Evolutionary conservation across 2,888 invertebrate species (phyloP), one percentile per base, ranked within the genome.

Genomic region (Gordius sp.): DNA sequence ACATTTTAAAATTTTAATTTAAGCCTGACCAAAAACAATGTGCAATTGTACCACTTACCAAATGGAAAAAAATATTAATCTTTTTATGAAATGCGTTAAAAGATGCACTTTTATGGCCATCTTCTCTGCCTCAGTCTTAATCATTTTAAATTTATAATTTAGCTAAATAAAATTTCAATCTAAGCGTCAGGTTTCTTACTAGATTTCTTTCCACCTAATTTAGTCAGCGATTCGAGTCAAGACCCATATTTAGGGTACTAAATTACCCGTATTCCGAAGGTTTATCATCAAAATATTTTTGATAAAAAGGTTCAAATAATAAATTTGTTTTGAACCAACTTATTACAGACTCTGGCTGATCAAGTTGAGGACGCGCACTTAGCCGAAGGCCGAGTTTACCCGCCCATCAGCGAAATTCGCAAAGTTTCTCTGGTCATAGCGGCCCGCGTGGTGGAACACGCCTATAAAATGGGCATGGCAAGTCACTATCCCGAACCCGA

Each of bases 401-500:
- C 93, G 23, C 85, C 87, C 0, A 74, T 93, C 16, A 72, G 75
- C 41, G 74, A 76, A 60, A 86, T 93, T 62, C 77, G 81, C 63
- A 75, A 80, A 60, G 82, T 85, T 66, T 91, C 91, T 1, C 71
- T 85, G 57, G 76, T 77, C 66, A 87, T 97, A 64, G 91, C 87
- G 24, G 75, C 76, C 41, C 76, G 76, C 65, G 71, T 89, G 58
- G 78, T 82, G 56, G 78, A 83, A 58, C 80, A 80, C 67, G 81
- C 84, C 1, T 93, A 84, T 68, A 71, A 75, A 62, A 75, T 76
- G 18, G 27, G 59, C 33, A n/a, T 2, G 13, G 47, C 26, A 61
- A 66, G 13, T 57, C 23, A 8, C 13, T 16, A 20, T 8, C 23
- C 47, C 4, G 47, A 74, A 61, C 75, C 75, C 0, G 65, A 66